Base-by-base conservation (phyloP, 2,113 vertebrate species). In the Machaerirhynchus nigripectus region DNA sequence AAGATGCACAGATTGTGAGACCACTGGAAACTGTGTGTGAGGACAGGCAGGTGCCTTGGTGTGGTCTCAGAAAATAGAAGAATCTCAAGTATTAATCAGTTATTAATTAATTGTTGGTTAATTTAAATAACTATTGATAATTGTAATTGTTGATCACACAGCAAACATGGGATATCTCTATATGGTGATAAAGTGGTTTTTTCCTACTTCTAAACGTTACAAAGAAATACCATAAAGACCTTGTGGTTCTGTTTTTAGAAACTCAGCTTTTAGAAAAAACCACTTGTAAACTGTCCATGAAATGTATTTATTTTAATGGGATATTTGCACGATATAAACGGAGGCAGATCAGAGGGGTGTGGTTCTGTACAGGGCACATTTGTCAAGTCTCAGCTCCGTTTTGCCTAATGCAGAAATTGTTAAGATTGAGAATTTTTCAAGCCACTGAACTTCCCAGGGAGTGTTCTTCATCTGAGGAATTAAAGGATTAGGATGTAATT, bases 401-500 rank as follows among this genome's bases (percentile, higher is more conserved):
- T 71, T 60, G 47, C 69, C 46, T 49, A 31, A 28, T 18, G 49
- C 61, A 75, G 39, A 40, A 89, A 35, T 75, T 21, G 61, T 76
- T 55, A 3, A 3, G 3, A 26, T 22, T 57, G 89, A 88, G 92
- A 65, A 39, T 89, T 76, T 90, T 93, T 68, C 24, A 1, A 35
- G 81, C 42, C 60, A 11, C 49, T 92, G 79, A 91, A 91, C 84
- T 83, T 93, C 55, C 40, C 6, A 0, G 1, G 26, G 84, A 50
- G 59, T 52, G 31, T 91, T 96, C 75, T 88, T 89, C 74, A 80
- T 90, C 75, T 89, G 39, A 26, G 56, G 70, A 70, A 91, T 96
- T 87, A 94, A 77, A 69, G 84, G 91, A 92, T 94, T 95, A 92
- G 61, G 42, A 77, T 93, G 74, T 91, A 87, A 93, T 93, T 90